Evolutionary conservation across 1,140 invertebrate genomes (phyloP), one percentile per base, ranked within the genome.

Genomic region (Caenorhabditis brenneri): DNA sequence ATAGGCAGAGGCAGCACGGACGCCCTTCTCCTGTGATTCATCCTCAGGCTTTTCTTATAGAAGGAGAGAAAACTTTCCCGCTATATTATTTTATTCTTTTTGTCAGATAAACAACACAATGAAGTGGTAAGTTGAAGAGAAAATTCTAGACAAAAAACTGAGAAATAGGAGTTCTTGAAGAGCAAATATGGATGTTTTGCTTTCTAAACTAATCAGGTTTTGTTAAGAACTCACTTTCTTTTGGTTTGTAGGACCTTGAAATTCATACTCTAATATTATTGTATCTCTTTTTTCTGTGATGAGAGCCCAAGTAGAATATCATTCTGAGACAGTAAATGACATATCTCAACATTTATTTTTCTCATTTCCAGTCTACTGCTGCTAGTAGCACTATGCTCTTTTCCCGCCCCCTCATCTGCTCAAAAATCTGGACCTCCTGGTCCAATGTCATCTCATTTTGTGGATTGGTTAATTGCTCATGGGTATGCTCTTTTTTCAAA

Each of bases 391-490:
- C 33, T 74, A 19, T 74, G 22, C 65, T 46, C 65, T 5, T 42
- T 74, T 74, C 65, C 42, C 24, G 65, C 24, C 22, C 65, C 33
- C 7, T 39, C 53, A 1, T 33, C 12, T 15, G 58, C 51, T 48
- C 83, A 84, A 39, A 84, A 84, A 27, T 33, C 80, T 12, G 83
- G 83, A n/a, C 83, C 83, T 16, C 78, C 53, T n/a, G 83, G 83
- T 33, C 83, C 83, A 27, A 80, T 84, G 27, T 83, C 83, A 16
- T 86, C 60, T 36, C 88, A 91, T 79, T 90, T 90, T 65, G 78
- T 88, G 19, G 90, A 90, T 84, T 90, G 89, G 89, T 79, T 90
- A 15, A 88, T 90, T 27, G 86, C 88, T 24, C 90, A 90, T 82
- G 89, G 89, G 82, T 82, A 82, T 12, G 5, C 39, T 6, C n/a